Evolutionary conservation across 2,113 vertebrate genomes (phyloP).

Genomic region (Onychostruthus taczanowskii): DNA sequence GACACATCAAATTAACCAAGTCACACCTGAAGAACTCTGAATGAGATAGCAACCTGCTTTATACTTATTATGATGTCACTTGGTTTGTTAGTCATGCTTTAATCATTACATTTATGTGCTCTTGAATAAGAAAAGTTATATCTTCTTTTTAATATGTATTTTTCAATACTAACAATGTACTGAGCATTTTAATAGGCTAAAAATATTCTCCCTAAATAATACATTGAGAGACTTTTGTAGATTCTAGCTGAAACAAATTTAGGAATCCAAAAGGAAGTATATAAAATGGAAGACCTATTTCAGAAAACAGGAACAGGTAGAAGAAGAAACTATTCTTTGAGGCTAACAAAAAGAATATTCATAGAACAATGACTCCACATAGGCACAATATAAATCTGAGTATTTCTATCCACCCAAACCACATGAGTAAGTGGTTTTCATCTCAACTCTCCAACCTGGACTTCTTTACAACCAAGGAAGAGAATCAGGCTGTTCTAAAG

Average conservation of each 20-base stretch:
- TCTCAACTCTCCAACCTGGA: background rate
- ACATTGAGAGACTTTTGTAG: background rate
- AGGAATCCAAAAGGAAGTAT: background rate
- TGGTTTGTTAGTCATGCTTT: background rate
- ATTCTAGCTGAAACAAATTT: background rate
- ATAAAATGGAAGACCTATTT: background rate
- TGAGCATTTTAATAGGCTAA: background rate
- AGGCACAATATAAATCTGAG: background rate
- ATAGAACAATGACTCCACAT: background rate
- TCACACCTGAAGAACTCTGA: background rate
- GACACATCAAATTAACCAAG: background rate
- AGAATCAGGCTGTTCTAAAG: background rate
- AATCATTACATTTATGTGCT: background rate
- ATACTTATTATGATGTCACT: background rate
- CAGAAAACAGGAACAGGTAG: background rate
- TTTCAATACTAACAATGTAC: background rate
- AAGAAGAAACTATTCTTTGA: background rate
- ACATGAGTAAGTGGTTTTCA: background rate
- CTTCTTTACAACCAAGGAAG: background rate
- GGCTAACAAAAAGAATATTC: background rate
- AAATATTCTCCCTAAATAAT: background rate
- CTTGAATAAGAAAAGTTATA: background rate
- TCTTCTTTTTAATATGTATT: background rate
- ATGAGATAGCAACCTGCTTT: background rate
- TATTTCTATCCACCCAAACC: background rate